Conservation (phyloP, 2,797 vertebrate species). For the Petrocephalus sullivani region DNA sequence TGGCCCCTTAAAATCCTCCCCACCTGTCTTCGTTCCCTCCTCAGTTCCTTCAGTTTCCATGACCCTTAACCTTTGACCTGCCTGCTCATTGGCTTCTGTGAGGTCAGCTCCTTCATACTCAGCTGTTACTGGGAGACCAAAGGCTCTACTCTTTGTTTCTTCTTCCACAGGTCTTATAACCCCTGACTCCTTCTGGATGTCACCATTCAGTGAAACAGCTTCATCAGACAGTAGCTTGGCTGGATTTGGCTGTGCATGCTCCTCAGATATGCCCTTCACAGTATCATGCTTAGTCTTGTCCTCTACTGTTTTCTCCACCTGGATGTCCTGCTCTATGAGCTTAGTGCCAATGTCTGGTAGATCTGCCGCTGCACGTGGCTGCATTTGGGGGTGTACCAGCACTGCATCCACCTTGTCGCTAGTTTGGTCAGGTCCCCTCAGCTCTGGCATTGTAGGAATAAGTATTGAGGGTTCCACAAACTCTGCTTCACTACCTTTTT, state of each 20-base stretch:
- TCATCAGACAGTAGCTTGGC: conserved; percentile 17
- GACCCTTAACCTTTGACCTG: conserved; percentile 25
- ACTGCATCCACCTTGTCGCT: conserved; percentile 4
- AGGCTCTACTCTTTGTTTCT: conserved; percentile 19
- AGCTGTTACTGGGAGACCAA: conserved; percentile 28
- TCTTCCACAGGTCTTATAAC: conserved; percentile 7
- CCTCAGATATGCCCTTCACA: conserved; percentile 1
- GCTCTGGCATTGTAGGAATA: neutral
- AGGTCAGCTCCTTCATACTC: conserved; percentile 18
- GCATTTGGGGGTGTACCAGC: neutral
- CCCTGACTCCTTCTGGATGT: conserved; percentile 14
- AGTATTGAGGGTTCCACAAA: neutral
- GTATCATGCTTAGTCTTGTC: conserved; percentile 17
- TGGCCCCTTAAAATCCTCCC: conserved; percentile 13
- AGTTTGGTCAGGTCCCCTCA: neutral
- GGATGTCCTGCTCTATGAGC: neutral
- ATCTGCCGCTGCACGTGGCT: neutral
- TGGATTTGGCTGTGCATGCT: neutral
- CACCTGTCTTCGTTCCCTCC: conserved; percentile 19
- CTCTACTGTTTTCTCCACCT: neutral
- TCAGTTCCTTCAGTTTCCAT: conserved; percentile 28
- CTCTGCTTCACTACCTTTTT: neutral
- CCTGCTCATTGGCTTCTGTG: conserved; percentile 18
- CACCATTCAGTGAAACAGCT: conserved; percentile 12
- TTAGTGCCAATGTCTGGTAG: conserved; percentile 18